Percentiles rank a stretch among this genome's conserved stretches.
phyloP scores from a whole-genome alignment of 2,888 invertebrate genomes.

The Timema podura region DNA sequence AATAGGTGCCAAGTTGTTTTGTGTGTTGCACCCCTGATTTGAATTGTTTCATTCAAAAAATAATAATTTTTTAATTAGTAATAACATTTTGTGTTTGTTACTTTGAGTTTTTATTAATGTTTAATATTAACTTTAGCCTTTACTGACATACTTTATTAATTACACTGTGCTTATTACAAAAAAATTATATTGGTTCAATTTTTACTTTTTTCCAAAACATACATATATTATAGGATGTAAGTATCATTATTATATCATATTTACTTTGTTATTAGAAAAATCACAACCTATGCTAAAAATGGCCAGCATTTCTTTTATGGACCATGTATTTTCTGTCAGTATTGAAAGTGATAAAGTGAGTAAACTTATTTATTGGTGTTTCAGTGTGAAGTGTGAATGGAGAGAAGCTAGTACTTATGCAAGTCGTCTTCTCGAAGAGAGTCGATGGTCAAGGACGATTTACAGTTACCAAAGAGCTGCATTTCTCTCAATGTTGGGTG shows the following conservation, averaged over 20 bases:
- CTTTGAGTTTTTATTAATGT: no score
- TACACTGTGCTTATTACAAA: no score
- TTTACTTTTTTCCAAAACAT: no score
- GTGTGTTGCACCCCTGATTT: no score
- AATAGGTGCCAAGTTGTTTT: no score
- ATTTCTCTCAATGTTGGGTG: slow-evolving; percentile 69
- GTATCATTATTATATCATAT: background rate
- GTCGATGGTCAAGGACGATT: slow-evolving; percentile 88
- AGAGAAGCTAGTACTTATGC: slow-evolving; percentile 69
- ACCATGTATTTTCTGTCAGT: background rate
- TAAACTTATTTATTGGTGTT: slow-evolving; percentile 31
- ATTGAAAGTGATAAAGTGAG: background rate
- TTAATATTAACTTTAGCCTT: no score
- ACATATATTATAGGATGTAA: background rate
- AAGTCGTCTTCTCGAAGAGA: slow-evolving; percentile 64
- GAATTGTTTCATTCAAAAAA: no score
- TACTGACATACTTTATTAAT: no score
- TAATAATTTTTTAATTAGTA: no score
- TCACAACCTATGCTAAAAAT: background rate
- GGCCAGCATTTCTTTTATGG: background rate
- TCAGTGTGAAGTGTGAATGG: slow-evolving; percentile 70
- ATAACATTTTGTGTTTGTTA: no score
- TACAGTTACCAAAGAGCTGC: slow-evolving; percentile 88
- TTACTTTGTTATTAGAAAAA: slow-evolving; percentile 2
- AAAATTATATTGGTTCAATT: no score